Evolutionary conservation across 2,888 invertebrate genomes (phyloP), one percentile per base, ranked within the genome.

Genomic region (Geotrupes spiniger): DNA sequence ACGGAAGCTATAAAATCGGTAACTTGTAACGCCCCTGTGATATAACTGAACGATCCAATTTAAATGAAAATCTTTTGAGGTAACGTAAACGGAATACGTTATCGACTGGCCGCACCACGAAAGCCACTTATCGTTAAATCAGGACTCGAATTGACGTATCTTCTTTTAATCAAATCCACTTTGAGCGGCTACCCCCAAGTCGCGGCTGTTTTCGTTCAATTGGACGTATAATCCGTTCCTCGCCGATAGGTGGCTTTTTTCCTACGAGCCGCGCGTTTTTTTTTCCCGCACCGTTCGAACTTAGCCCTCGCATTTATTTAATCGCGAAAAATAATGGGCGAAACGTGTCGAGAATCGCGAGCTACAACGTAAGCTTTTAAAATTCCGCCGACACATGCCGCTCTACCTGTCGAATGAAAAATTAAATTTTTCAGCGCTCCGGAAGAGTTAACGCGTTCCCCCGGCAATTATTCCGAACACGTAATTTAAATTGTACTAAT

Each of bases 71-170:
- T 66, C 61, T 53, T 57, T 21, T 50, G 51, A 61, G 59, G 55
- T 61, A 63, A 62, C 62, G 59, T 56, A 57, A 49, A 53, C 57
- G 50, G 62, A 64, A 63, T 66, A 62, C 62, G 58, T 62, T 63
- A 64, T 63, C 59, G 60, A 60, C 54, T 61, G 58, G 61, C 58
- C 59, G 51, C 57, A 54, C 26, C 26, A 38, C 29, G 17, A 59
- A 58, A 58, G 61, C 62, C 61, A 64, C 64, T 65, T 64, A 64
- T 64, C 65, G 60, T 63, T 64, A 63, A 66, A 66, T 63, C 63
- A 61, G 61, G 60, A 60, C 63, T 63, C 56, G 62, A 66, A 64
- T 64, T 66, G 64, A 66, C 63, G 63, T 65, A 65, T 65, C 63
- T 64, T 58, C 54, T 59, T 65, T 62, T 64, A 66, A 63, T 64